Base-by-base conservation (phyloP, 2,888 invertebrate genomes). In the Drosophila antonietae region DNA sequence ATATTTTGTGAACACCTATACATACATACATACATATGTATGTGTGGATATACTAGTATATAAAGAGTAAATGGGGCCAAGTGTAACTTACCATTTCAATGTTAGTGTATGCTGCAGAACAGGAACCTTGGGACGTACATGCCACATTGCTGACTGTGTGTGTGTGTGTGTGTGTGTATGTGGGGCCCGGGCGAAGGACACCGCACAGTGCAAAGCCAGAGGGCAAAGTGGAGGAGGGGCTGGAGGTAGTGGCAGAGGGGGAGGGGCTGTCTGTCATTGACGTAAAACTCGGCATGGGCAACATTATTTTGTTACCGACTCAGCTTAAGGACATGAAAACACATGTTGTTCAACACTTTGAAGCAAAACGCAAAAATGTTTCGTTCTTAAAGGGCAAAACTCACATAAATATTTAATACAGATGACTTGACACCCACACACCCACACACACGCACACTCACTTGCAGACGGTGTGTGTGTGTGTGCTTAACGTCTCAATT, bases 261-360 rank as follows among this genome's bases (percentile, higher is more conserved):
- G 5, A n/a, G 18, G 18, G 15, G 39, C 23, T 55, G 28, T 68
- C 55, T 63, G 81, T 58, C 73, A 57, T 70, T 80, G 80, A 77
- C 80, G 83, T 70, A 64, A 65, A 73, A 65, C 71, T 66, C 78
- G 75, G 81, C 78, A 63, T 53, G 75, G 69, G 73, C 63, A 65
- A 67, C 75, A 75, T 83, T 66, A 83, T 83, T 78, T 80, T 66
- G 81, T 60, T 78, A 78, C 78, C 60, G 68, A 78, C 57, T 28
- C 67, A 60, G 53, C 68, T 83, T 74, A 68, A 77, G 71, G 75
- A 78, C 80, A 80, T 69, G 81, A 75, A 80, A 80, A 83, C 80
- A 83, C 72, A 77, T 80, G 78, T 75, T 72, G 64, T 63, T 53
- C 59, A 66, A 80, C 80, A 82, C 68, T 64, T 72, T 75, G 37